Percentiles rank a stretch among this genome's conserved stretches.
Evolutionary conservation across 2,888 invertebrate species (phyloP).

Genomic region (Bombylius major): DNA sequence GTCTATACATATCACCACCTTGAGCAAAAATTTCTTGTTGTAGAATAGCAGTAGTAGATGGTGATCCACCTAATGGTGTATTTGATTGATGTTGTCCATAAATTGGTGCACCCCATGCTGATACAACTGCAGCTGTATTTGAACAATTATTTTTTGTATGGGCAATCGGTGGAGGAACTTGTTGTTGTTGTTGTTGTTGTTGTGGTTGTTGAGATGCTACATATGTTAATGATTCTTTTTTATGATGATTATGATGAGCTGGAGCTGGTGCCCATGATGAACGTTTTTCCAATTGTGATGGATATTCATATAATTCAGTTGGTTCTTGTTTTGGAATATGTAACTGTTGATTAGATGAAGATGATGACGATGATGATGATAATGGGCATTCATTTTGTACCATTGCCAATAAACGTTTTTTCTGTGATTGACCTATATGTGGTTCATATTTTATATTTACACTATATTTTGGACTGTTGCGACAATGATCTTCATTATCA

Average conservation of each 20-base stretch:
- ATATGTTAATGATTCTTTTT: conserved; percentile 32
- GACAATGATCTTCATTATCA: conserved; percentile 52
- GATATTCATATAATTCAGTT: conserved; percentile 34
- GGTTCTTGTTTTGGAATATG: conserved; percentile 38
- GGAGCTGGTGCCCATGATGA: conserved; percentile 38
- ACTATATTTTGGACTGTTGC: conserved; percentile 22
- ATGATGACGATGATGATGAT: conserved; percentile 36
- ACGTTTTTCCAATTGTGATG: conserved; percentile 29
- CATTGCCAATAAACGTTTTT: conserved; percentile 78
- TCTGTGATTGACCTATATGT: conserved; percentile 62
- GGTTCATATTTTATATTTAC: conserved; percentile 35
- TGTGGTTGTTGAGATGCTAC: conserved; percentile 9
- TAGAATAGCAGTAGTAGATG: conserved; percentile 32
- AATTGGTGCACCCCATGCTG: conserved; percentile 34
- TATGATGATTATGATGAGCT: conserved; percentile 34
- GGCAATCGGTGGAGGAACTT: conserved; percentile 33
- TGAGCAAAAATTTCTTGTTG: conserved; percentile 35
- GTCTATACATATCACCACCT: conserved; percentile 49
- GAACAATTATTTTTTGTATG: conserved; percentile 34
- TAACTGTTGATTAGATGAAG: conserved; percentile 20
- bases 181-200: conserved; percentile 1
- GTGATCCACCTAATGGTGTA: conserved; percentile 37
- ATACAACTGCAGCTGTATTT: conserved; percentile 24
- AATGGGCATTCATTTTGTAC: conserved; percentile 64
- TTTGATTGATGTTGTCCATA: conserved; percentile 43